These are phyloP conservation scores for Auanema sp. DNA, from an alignment of 2,888 invertebrate genomes.

Conservation along the genomic window DNA sequence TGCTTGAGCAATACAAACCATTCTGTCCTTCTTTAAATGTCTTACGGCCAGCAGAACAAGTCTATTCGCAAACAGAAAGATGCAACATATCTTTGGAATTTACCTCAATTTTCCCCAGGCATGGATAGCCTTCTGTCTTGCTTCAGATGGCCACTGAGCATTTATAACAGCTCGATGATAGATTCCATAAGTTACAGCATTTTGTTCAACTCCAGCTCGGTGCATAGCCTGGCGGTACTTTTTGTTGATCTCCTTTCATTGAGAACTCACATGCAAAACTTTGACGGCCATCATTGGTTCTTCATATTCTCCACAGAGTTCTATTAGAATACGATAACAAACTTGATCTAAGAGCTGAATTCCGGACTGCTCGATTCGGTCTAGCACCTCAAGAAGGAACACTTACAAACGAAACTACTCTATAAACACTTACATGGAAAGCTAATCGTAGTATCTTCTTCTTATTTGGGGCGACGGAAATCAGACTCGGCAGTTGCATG, in stretches of 20 bases:
- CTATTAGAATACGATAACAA: constrained; percentile 97
- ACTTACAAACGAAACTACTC: too few relatives aligned
- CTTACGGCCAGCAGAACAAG: too few relatives aligned
- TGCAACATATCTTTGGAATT: too few relatives aligned
- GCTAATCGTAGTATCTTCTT: constrained; percentile 74
- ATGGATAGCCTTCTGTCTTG: constrained; percentile 39
- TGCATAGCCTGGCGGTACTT: constrained; percentile 75
- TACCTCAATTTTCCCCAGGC: constrained; percentile 45
- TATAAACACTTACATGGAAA: constrained; percentile 46
- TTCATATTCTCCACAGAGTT: constrained; percentile 86
- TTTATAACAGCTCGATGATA: constrained; percentile 76
- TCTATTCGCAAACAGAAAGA: too few relatives aligned
- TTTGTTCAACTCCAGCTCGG: constrained; percentile 87
- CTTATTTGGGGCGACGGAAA: constrained; percentile 71
- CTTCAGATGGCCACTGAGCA: constrained; percentile 52
- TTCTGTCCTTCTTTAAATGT: too few relatives aligned
- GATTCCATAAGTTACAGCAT: constrained; percentile 94
- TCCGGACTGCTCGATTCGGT: constrained; percentile 79
- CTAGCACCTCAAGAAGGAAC: constrained; percentile 73
- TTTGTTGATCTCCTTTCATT: not conserved
- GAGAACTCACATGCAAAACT: constrained; percentile 61
- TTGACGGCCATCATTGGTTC: constrained; percentile 92
- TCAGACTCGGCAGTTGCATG: constrained; percentile 86
- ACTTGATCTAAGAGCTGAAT: constrained; percentile 67
- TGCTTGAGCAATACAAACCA: too few relatives aligned